Conservation (phyloP, 2,113 vertebrate genomes). For the Capra hircus region DNA sequence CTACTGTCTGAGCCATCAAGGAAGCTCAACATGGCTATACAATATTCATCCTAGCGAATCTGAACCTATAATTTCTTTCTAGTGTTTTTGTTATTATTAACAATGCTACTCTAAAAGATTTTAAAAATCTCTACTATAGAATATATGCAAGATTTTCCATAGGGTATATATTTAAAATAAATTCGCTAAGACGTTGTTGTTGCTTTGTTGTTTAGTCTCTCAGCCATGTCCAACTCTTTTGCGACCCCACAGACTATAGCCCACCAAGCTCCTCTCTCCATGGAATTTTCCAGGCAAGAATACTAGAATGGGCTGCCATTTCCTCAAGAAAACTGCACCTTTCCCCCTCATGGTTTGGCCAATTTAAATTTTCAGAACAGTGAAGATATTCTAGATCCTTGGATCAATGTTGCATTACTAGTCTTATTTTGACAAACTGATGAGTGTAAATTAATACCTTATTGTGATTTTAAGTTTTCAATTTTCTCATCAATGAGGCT, state of each 20-base stretch:
- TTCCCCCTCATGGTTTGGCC: background rate
- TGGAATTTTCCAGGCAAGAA: background rate
- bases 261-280: background rate
- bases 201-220: background rate
- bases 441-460: background rate
- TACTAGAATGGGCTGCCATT: background rate
- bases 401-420: background rate
- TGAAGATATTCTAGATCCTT: background rate
- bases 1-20: background rate
- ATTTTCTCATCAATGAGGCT: background rate
- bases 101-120: background rate
- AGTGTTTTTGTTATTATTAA: background rate
- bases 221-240: background rate
- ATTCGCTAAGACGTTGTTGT: background rate
- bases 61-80: background rate
- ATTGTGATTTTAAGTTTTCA: background rate
- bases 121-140: background rate
- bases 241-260: background rate
- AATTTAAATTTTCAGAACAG: background rate
- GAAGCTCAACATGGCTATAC: background rate
- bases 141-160: background rate
- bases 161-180: background rate
- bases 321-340: background rate
- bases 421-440: background rate
- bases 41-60: background rate